Conservation (phyloP, 1,140 invertebrate genomes). For the Portunus trituberculatus region DNA sequence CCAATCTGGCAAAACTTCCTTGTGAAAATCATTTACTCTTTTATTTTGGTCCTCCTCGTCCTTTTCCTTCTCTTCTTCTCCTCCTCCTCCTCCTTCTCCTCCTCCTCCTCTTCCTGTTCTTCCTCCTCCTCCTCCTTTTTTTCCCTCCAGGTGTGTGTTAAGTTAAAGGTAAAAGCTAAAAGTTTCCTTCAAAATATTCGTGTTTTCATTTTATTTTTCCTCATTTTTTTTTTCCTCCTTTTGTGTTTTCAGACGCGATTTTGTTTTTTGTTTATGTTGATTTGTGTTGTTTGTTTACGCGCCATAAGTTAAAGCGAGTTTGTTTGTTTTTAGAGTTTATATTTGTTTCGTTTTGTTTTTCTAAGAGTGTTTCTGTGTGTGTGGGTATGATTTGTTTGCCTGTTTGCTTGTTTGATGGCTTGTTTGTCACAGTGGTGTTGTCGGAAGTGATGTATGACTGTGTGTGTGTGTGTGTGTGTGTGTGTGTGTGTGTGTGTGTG, state of each 20-base stretch:
- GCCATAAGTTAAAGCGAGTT: background rate
- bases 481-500: conserved; percentile 25
- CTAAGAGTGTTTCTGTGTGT: background rate
- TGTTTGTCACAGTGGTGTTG: background rate
- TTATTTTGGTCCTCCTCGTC: too few relatives aligned
- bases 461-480: background rate
- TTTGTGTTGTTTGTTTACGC: too few relatives aligned
- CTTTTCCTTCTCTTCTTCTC: background rate
- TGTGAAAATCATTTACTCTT: too few relatives aligned
- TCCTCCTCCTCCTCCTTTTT: background rate
- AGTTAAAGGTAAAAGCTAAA: background rate
- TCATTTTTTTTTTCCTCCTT: background rate
- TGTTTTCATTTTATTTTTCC: background rate
- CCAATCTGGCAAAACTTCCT: too few relatives aligned
- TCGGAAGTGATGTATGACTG: background rate
- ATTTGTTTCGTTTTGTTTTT: background rate
- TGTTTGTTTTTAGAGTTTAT: background rate
- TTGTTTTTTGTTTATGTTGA: too few relatives aligned
- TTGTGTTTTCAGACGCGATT: background rate
- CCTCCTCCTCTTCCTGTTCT: background rate
- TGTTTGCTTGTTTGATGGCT: background rate
- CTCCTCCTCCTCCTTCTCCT: background rate
- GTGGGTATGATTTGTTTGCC: background rate
- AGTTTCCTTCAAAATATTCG: background rate
- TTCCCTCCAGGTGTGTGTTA: background rate